Base-by-base conservation (phyloP, 1,140 invertebrate species). In the Aporrectodea caliginosa region DNA sequence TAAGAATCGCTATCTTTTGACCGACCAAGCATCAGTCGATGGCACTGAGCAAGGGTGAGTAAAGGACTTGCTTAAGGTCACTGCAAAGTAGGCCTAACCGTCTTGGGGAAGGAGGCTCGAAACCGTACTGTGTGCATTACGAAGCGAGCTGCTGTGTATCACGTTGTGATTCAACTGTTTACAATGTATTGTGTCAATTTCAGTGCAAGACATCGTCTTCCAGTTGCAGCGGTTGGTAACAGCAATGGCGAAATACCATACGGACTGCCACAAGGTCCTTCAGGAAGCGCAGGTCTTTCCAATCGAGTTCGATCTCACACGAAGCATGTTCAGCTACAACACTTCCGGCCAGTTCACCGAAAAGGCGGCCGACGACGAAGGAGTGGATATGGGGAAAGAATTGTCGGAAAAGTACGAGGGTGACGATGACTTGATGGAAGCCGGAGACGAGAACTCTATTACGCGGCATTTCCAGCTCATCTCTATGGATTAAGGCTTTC, bases 231-330 rank as follows among this genome's bases (percentile, higher is more conserved):
- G 93, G 81, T 91, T 97, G 78, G 91, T 95, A 0, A 91, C 92
- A 73, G 93, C 93, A 16, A 90, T 98, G 79, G 92, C 94, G 1
- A 92, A 93, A 78, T 94, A 95, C 83, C 91, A 92, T 83, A 88
- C 87, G 74, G 89, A 91, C 80, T 91, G 91, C 81, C 88, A 90
- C 81, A 83, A 84, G 2, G 84, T 91, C 12, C 90, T 95, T 81
- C 89, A 97, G 69, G 91, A 93, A 33, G 91, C 92, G 0, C 91
- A 92, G 0, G 90, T 98, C 1, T 98, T 98, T 88, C 97, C 97
- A 0, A 96, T 99, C 16, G 97, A 99, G 90, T 94, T 99, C 29
- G 96, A 98, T 89, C 90, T 99, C 16, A 93, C 94, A 1, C 92
- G 94, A 84, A 94, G 93, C 73, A 76, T 68, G 27, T 58, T 76